Evolutionary conservation across 2,113 vertebrate species (phyloP).

Genomic region (Eublepharis macularius): DNA sequence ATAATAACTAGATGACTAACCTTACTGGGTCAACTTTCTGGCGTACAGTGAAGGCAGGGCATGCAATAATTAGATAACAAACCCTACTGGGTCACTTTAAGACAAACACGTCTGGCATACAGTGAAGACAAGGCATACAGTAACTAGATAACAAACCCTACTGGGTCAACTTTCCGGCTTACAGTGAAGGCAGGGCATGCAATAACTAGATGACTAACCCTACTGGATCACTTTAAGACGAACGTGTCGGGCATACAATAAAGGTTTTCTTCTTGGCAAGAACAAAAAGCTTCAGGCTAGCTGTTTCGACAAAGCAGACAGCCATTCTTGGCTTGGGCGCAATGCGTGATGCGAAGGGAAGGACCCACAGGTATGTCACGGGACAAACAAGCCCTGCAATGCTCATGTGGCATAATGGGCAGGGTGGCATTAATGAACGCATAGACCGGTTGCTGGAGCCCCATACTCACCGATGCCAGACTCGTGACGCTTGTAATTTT

Average conservation of each 20-base stretch:
- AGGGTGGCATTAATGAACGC: not conserved
- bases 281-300: not conserved
- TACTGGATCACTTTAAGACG: not conserved
- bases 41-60: not conserved
- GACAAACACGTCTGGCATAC: not conserved
- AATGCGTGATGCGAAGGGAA: not conserved
- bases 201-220: no score
- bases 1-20: no score
- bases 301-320: not conserved
- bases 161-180: no score
- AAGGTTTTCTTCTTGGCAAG: not conserved
- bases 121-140: not conserved
- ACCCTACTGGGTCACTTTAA: not conserved
- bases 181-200: no score
- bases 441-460: fast-evolving
- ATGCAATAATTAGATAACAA: no score
- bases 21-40: not conserved
- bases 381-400: no score
- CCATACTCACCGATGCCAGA: slow-evolving; percentile 83
- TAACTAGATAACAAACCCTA: no score
- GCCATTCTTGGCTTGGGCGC: not conserved
- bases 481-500: slow-evolving; percentile 88
- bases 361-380: fast-evolving
- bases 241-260: not conserved
- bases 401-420: no score